Conservation (phyloP, 2,888 invertebrate genomes). For the Gasteruption jaculator region DNA sequence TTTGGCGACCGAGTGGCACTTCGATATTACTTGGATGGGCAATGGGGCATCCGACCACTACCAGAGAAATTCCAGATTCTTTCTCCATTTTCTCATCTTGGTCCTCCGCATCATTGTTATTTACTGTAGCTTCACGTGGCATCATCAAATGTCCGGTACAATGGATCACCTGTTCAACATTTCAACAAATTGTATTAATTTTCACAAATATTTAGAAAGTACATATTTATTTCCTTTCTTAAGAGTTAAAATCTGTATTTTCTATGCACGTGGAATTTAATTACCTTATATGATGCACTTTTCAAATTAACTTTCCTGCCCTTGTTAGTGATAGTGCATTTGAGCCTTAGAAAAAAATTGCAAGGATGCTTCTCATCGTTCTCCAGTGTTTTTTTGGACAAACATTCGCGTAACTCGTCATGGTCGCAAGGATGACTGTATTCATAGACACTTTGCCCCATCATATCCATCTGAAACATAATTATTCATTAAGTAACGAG, state of each 20-base stretch:
- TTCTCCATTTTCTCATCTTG: slow-evolving; percentile 34
- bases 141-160: slow-evolving; percentile 74
- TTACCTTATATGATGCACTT: slow-evolving; percentile 94
- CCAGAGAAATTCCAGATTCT: slow-evolving; percentile 55
- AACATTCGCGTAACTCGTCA: slow-evolving; percentile 72
- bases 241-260: background rate
- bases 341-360: slow-evolving; percentile 75
- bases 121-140: slow-evolving; percentile 25
- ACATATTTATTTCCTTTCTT: too few species aligned
- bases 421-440: slow-evolving; percentile 96
- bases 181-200: slow-evolving; percentile 4
- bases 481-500: slow-evolving; percentile 10
- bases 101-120: slow-evolving; percentile 36
- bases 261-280: too few species aligned
- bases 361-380: slow-evolving; percentile 52
- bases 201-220: background rate
- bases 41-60: slow-evolving; percentile 76
- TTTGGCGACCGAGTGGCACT: slow-evolving; percentile 80
- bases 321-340: slow-evolving; percentile 91
- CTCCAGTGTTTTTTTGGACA: slow-evolving; percentile 54
- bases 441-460: slow-evolving; percentile 92
- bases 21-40: slow-evolving; percentile 91
- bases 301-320: slow-evolving; percentile 94
- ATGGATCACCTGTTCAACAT: slow-evolving; percentile 73
- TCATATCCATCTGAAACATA: slow-evolving; percentile 78